Conservation (phyloP, 2,113 vertebrate genomes). For the Rhinolophus sinicus region DNA sequence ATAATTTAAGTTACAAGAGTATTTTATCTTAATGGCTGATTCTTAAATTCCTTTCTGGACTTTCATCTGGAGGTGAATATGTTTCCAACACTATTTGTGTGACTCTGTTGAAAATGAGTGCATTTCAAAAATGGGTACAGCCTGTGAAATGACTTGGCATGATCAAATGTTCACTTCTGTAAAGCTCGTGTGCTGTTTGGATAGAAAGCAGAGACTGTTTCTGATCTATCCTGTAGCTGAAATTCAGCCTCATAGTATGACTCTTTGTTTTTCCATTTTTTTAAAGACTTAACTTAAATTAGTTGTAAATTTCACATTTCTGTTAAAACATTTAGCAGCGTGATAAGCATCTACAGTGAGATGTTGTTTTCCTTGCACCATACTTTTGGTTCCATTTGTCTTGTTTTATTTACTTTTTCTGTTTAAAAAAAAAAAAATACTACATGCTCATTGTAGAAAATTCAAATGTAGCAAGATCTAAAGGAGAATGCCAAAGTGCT, state of each 20-base stretch:
- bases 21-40: neutral
- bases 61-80: neutral
- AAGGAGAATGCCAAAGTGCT: neutral
- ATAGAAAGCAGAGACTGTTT: neutral
- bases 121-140: neutral
- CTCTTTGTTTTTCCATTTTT: neutral
- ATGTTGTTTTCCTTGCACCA: neutral
- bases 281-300: neutral
- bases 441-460: neutral
- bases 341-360: neutral
- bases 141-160: neutral
- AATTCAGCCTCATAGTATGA: neutral
- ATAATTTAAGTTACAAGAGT: neutral
- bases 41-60: neutral
- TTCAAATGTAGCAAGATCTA: neutral
- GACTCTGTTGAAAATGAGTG: neutral
- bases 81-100: slow-evolving; percentile 16
- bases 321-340: neutral
- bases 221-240: neutral
- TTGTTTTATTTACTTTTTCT: neutral
- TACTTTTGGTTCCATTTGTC: neutral
- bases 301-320: neutral
- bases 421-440: neutral
- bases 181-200: neutral
- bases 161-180: neutral